These are phyloP conservation scores for Brachionus calyciflorus DNA, from an alignment of 1,140 invertebrate genomes.

Conservation along the genomic window DNA sequence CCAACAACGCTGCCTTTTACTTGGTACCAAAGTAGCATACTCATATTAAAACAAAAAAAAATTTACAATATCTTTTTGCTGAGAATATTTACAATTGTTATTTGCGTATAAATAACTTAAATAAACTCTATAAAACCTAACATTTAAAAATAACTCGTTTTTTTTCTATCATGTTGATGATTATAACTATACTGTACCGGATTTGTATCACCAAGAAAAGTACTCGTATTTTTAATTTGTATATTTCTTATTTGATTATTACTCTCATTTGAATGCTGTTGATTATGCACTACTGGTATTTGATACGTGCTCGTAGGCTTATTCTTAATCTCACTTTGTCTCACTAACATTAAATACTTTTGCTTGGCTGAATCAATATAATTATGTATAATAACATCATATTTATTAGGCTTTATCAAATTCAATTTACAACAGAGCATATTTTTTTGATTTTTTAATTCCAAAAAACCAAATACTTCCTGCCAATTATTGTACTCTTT, in stretches of 20 bases:
- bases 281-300: not conserved
- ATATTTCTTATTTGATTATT: no score
- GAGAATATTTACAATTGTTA: no score
- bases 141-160: not conserved
- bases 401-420: not conserved
- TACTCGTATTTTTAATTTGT: not conserved
- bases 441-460: not conserved
- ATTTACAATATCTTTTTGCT: no score
- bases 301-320: not conserved
- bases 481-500: conserved; percentile 10
- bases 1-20: no score
- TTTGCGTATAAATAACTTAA: not conserved
- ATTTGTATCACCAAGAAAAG: not conserved
- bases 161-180: not conserved
- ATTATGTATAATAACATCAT: conserved; percentile 2
- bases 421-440: conserved; percentile 18
- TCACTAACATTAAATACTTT: not conserved
- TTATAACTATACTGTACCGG: conserved; percentile 23
- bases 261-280: no score
- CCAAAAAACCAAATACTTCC: not conserved
- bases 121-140: not conserved
- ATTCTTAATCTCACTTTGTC: not conserved
- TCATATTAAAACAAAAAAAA: no score
- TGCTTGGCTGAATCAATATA: conserved; percentile 10
- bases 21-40: no score